These are phyloP conservation scores for Aelia acuminata DNA, from an alignment of 2,888 invertebrate genomes.

Conservation along the genomic window DNA sequence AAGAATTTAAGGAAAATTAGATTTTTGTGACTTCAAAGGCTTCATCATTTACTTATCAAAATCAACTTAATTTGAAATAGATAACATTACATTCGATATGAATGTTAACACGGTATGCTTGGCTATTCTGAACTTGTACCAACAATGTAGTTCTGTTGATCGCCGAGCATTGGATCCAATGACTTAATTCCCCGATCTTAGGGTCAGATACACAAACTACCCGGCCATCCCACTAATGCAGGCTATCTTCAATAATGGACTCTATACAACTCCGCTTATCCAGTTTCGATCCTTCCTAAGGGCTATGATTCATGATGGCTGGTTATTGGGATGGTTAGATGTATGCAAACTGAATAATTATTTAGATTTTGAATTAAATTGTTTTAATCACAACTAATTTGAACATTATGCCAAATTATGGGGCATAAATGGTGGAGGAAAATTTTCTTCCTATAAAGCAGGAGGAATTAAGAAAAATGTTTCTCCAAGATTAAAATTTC, in stretches of 20 bases:
- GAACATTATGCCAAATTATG: too few relatives aligned
- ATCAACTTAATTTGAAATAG: too few relatives aligned
- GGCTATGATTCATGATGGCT: not conserved
- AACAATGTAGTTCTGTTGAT: not conserved
- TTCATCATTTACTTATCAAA: too few relatives aligned
- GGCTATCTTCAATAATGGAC: conserved; percentile 37
- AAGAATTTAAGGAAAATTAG: too few relatives aligned
- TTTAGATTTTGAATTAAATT: too few relatives aligned
- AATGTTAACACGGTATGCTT: not conserved
- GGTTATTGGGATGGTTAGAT: too few relatives aligned
- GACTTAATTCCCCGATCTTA: conserved; percentile 43
- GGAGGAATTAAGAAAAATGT: too few relatives aligned
- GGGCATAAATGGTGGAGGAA: too few relatives aligned
- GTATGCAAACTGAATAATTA: not conserved
- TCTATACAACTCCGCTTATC: not conserved
- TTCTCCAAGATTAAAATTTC: too few relatives aligned
- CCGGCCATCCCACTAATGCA: not conserved
- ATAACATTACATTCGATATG: not conserved
- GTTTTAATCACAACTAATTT: too few relatives aligned
- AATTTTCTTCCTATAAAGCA: too few relatives aligned
- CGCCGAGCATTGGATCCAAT: not conserved
- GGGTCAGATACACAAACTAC: not conserved
- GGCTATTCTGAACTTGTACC: not conserved
- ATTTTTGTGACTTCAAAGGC: too few relatives aligned
- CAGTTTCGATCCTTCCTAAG: not conserved